These are phyloP conservation scores for Pomacea canaliculata DNA, from an alignment of 2,888 invertebrate species.

Conservation along the genomic window DNA sequence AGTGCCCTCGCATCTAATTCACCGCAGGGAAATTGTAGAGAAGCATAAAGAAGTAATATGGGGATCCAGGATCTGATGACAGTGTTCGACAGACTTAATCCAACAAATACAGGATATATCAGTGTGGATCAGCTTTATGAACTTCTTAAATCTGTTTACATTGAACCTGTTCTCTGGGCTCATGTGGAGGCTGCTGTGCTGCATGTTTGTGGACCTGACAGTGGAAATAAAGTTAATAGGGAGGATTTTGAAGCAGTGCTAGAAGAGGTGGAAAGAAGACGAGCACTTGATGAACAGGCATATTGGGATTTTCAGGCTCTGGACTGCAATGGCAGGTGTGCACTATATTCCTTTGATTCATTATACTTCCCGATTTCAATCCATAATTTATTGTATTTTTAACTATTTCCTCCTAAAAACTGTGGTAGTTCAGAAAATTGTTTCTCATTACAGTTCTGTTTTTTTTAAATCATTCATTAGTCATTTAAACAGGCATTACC, in stretches of 20 bases:
- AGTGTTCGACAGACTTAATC: slow-evolving; percentile 57
- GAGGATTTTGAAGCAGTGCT: slow-evolving; percentile 52
- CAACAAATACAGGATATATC: slow-evolving; percentile 48
- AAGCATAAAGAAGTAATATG: slow-evolving; percentile 34
- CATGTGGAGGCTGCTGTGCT: slow-evolving; percentile 47
- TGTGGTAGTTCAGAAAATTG: too few relatives aligned
- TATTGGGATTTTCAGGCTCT: slow-evolving; percentile 62
- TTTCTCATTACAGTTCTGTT: too few relatives aligned
- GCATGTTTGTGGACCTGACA: slow-evolving; percentile 46
- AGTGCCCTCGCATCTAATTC: too few relatives aligned
- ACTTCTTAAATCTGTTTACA: slow-evolving; percentile 51
- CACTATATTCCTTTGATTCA: background rate
- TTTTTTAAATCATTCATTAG: too few relatives aligned
- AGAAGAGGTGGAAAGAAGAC: slow-evolving; percentile 52
- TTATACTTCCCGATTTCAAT: too few relatives aligned
- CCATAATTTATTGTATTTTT: too few relatives aligned
- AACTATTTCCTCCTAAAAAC: too few relatives aligned
- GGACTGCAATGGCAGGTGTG: slow-evolving; percentile 31
- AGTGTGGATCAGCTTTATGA: slow-evolving; percentile 47
- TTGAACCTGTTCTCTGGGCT: slow-evolving; percentile 38
- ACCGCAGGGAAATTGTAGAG: too few relatives aligned
- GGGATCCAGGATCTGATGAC: slow-evolving; percentile 48
- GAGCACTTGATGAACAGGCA: slow-evolving; percentile 55
- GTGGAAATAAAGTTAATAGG: slow-evolving; percentile 37
- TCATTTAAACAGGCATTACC: too few relatives aligned